Percentiles rank a stretch among this genome's conserved stretches.
phyloP scores from a whole-genome alignment of 2,113 vertebrate genomes.

The Jacana jacana region DNA sequence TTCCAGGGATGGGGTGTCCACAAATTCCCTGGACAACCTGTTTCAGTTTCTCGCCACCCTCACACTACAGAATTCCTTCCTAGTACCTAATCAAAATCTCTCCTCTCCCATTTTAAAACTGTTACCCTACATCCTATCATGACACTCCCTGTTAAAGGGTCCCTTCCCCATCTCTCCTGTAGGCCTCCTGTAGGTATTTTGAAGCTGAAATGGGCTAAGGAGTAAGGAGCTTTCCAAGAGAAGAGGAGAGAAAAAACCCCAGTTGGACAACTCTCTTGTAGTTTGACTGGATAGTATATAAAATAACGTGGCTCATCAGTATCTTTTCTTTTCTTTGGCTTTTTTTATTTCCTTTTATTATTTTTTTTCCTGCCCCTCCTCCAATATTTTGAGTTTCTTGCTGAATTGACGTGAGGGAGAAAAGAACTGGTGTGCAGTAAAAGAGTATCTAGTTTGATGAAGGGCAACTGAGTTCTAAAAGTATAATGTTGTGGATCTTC shows the following conservation, averaged over 20 bases:
- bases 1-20: not conserved
- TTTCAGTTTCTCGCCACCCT: not conserved
- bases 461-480: not conserved
- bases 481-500: not conserved
- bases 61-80: not conserved
- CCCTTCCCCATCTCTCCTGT: not conserved
- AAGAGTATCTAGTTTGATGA: not conserved
- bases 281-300: not conserved
- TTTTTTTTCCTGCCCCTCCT: too few species aligned
- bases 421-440: not conserved
- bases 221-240: not conserved
- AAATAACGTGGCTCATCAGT: not conserved
- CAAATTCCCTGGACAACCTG: not conserved
- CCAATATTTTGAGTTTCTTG: not conserved
- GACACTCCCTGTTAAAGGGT: not conserved
- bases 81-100: not conserved
- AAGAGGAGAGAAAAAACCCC: rapidly evolving
- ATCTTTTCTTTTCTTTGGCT: too few species aligned
- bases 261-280: not conserved
- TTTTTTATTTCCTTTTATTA: too few species aligned
- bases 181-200: not conserved
- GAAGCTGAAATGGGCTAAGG: too few species aligned
- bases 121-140: not conserved
- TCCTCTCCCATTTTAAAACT: not conserved
- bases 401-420: not conserved